These are phyloP conservation scores for Actinemys pallida DNA, from an alignment of 2,113 vertebrate species.

Conservation along the genomic window DNA sequence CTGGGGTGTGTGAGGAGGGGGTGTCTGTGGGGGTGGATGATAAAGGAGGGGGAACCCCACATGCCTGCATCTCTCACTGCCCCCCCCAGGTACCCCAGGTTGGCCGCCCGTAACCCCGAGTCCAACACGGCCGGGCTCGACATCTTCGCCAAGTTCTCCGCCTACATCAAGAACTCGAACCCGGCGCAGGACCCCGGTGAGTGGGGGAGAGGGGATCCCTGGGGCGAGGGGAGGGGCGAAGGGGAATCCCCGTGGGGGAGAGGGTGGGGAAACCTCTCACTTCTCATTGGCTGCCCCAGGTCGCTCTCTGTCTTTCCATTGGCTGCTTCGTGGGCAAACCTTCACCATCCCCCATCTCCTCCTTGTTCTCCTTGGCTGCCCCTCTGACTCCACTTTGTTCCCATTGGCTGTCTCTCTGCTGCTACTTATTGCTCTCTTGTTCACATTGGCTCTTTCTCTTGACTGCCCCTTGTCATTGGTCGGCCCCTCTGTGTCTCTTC, in stretches of 20 bases:
- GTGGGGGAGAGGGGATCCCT: slow-evolving; percentile 7
- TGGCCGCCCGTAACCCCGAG: slow-evolving; percentile 90
- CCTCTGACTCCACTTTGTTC: not conserved
- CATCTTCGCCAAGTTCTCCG: slow-evolving; percentile 93
- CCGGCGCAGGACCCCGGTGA: slow-evolving; percentile 87
- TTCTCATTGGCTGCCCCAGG: not conserved
- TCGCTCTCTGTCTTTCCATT: slow-evolving; percentile 68
- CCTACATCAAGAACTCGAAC: slow-evolving; percentile 93
- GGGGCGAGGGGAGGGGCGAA: not conserved
- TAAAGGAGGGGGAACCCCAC: not conserved
- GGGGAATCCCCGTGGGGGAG: not conserved
- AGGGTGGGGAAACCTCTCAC: not conserved
- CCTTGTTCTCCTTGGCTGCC: not conserved
- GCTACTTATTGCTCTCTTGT: not conserved
- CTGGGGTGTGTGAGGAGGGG: not conserved
- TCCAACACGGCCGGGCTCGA: slow-evolving; percentile 92
- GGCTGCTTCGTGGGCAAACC: not conserved
- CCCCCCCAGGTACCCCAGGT: slow-evolving; percentile 83
- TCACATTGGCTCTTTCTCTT: slow-evolving; percentile 80
- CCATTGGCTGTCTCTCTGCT: no score
- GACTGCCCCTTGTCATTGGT: slow-evolving; percentile 24
- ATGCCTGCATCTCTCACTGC: not conserved
- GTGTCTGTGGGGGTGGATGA: not conserved
- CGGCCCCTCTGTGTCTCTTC: no score
- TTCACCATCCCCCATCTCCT: no score